phyloP scores from a whole-genome alignment of 2,888 invertebrate species.

The Sabatieria punctata region DNA sequence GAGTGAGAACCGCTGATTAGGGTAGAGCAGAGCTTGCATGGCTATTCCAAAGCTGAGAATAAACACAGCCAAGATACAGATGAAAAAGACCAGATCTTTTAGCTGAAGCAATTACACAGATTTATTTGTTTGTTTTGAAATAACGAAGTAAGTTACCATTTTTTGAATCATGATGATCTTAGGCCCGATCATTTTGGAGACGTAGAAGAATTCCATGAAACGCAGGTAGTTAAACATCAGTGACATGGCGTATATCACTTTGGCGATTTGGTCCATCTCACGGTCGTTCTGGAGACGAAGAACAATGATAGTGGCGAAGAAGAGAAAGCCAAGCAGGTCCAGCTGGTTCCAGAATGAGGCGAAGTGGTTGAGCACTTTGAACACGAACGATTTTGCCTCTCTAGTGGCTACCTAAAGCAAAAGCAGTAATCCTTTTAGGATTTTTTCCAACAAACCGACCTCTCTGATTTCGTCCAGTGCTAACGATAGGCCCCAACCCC shows the following conservation, averaged over 20 bases:
- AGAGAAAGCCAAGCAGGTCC: conserved; percentile 27
- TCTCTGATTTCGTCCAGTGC: conserved; percentile 32
- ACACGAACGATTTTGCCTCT: conserved; percentile 3
- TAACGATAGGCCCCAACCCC: conserved; percentile 29
- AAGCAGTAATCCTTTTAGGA: not conserved
- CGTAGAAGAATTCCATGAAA: conserved; percentile 32
- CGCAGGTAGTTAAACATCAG: conserved; percentile 30
- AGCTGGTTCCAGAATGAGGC: conserved; percentile 30
- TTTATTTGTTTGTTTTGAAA: too few species aligned
- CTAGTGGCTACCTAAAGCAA: not conserved
- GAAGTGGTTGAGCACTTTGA: conserved; percentile 29
- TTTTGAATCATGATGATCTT: conserved; percentile 34
- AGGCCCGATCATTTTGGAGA: conserved; percentile 32
- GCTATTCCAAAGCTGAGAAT: conserved; percentile 10
- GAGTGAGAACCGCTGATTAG: not conserved
- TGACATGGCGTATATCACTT: conserved; percentile 29
- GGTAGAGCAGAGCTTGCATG: conserved; percentile 8
- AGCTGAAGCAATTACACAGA: conserved; percentile 29
- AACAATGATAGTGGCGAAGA: conserved; percentile 25
- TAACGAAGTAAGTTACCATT: conserved; percentile 28
- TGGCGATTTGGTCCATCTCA: conserved; percentile 18
- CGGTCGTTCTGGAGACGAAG: conserved; percentile 21
- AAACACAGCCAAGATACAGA: conserved; percentile 7
- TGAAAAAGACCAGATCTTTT: conserved; percentile 26
- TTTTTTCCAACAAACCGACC: too few species aligned